A percentile compares a stretch with the other conserved stretches of the same genome.
These are phyloP conservation scores for Cepphus grylle DNA, from an alignment of 2,113 vertebrate species.

Conservation along the genomic window DNA sequence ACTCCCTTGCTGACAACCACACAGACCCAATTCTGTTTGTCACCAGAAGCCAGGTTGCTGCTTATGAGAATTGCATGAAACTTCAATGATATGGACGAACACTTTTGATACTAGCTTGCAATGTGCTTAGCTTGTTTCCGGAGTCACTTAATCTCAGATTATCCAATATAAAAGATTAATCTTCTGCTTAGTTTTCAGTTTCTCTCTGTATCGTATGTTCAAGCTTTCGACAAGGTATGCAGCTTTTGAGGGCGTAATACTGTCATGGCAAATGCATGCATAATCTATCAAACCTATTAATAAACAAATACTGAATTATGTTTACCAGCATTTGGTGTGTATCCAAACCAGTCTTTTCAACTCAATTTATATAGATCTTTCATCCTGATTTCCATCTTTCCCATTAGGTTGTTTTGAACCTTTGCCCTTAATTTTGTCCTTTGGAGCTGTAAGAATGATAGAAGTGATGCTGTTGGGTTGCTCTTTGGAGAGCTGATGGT, in stretches of 20 bases:
- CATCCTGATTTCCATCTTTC: not conserved
- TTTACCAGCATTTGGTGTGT: not conserved
- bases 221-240: not conserved
- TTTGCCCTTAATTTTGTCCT: not conserved
- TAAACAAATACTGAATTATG: not conserved
- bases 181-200: not conserved
- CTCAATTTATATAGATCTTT: not conserved
- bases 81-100: not conserved
- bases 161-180: not conserved
- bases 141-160: not conserved
- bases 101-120: not conserved
- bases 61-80: not conserved
- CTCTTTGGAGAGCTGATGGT: not conserved
- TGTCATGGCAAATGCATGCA: not conserved
- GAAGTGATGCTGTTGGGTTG: not conserved
- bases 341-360: not conserved
- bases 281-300: not conserved
- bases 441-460: not conserved
- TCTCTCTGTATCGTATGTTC: accelerated
- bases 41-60: not conserved
- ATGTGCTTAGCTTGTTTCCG: not conserved
- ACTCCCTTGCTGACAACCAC: not conserved
- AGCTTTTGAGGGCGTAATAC: not conserved
- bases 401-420: not conserved
- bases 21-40: not conserved